Evolutionary conservation across 1,140 invertebrate species (phyloP).

Genomic region (Coboldia fuscipes): DNA sequence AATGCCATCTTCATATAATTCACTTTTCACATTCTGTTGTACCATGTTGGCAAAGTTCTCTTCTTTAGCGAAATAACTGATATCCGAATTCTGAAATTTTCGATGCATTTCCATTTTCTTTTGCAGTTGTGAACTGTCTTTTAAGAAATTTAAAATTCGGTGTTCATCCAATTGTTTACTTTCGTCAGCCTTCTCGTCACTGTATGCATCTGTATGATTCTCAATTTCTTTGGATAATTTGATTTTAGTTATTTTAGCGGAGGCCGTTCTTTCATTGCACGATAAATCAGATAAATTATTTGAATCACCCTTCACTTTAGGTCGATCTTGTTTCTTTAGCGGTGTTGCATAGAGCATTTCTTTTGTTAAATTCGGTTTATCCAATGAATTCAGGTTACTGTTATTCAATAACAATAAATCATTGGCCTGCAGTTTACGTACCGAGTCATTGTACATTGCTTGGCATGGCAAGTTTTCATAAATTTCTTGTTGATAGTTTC

Average conservation of each 20-base stretch:
- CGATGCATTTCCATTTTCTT: slow-evolving; percentile 16
- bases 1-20: neutral
- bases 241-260: too few species aligned
- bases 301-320: too few species aligned
- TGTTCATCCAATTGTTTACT: slow-evolving; percentile 19
- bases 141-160: slow-evolving; percentile 19
- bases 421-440: slow-evolving; percentile 14
- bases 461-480: slow-evolving; percentile 21
- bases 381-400: slow-evolving; percentile 11
- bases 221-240: too few species aligned
- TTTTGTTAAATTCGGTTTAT: slow-evolving; percentile 12
- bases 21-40: slow-evolving; percentile 13
- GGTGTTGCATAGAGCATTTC: slow-evolving; percentile 21
- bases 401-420: slow-evolving; percentile 8
- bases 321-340: slow-evolving; percentile 19
- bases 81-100: slow-evolving; percentile 19
- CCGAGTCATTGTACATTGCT: slow-evolving; percentile 21
- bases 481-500: slow-evolving; percentile 21
- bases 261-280: neutral
- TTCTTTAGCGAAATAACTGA: slow-evolving; percentile 18
- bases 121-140: slow-evolving; percentile 19
- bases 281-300: neutral
- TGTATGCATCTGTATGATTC: too few species aligned
- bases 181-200: too few species aligned
- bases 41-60: slow-evolving; percentile 21